A percentile compares a stretch with the other conserved stretches of the same genome.
Evolutionary conservation across 2,888 invertebrate genomes (phyloP).

Genomic region (Sipunculus nudus): DNA sequence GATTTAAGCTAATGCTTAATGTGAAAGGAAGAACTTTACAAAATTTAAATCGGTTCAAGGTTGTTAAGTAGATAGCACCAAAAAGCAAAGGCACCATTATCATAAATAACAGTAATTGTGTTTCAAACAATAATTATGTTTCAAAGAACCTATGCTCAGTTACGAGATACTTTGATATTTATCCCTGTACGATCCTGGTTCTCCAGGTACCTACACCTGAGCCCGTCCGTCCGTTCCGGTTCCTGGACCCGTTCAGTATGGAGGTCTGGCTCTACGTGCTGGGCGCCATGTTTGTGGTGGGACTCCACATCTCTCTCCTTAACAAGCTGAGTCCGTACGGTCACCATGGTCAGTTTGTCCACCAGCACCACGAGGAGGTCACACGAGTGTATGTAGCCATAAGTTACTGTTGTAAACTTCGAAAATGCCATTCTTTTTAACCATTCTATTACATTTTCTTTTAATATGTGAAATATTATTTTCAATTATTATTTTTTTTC

Average conservation of each 20-base stretch:
- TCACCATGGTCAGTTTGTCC: conserved; percentile 25
- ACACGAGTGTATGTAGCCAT: conserved; percentile 3
- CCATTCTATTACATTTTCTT: too few relatives aligned
- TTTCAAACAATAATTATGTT: too few relatives aligned
- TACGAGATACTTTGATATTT: not conserved
- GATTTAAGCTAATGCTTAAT: too few relatives aligned
- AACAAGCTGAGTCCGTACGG: conserved; percentile 32
- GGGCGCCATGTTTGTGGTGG: conserved; percentile 18
- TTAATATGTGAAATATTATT: too few relatives aligned
- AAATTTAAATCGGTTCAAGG: too few relatives aligned
- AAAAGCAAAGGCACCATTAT: too few relatives aligned
- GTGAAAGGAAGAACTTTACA: too few relatives aligned
- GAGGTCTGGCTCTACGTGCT: conserved; percentile 19
- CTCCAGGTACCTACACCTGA: conserved; percentile 5
- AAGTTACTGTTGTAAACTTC: not conserved
- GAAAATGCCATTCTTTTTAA: too few relatives aligned
- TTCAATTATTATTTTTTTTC: too few relatives aligned
- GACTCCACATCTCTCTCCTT: conserved; percentile 15
- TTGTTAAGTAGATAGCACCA: too few relatives aligned
- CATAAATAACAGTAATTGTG: too few relatives aligned
- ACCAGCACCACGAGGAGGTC: conserved; percentile 5
- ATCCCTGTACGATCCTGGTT: not conserved
- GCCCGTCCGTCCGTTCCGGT: conserved; percentile 14
- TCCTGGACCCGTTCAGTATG: conserved; percentile 22
- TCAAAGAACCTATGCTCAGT: too few relatives aligned